Conservation (phyloP, 2,888 invertebrate genomes). For the Fissipunctia ypsillon region DNA sequence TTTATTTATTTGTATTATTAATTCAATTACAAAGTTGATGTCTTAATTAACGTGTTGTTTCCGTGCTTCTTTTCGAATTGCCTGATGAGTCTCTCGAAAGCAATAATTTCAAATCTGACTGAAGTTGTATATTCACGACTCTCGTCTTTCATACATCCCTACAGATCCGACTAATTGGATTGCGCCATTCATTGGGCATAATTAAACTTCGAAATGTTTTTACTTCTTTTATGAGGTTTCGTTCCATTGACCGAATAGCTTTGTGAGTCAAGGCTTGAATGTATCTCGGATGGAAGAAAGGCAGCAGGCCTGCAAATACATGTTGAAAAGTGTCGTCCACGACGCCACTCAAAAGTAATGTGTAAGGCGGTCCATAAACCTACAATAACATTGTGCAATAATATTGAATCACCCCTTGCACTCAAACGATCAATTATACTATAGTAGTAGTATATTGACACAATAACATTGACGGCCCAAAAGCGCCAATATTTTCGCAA, state of each 20-base stretch:
- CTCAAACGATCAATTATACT: too few relatives aligned
- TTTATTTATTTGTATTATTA: background rate
- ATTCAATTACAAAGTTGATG: background rate
- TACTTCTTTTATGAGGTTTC: conserved; percentile 22
- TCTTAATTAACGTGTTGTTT: too few relatives aligned
- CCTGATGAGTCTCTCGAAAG: background rate
- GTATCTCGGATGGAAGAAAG: background rate
- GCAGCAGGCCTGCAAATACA: background rate
- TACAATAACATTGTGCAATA: too few relatives aligned
- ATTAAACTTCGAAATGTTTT: conserved; percentile 27
- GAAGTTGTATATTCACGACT: background rate
- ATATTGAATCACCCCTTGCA: too few relatives aligned
- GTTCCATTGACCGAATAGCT: conserved; percentile 18
- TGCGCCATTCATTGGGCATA: conserved; percentile 21
- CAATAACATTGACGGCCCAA: too few relatives aligned
- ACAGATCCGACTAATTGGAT: conserved; percentile 21
- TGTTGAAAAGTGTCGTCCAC: background rate
- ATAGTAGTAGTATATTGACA: too few relatives aligned
- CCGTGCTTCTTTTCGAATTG: background rate
- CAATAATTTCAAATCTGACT: background rate
- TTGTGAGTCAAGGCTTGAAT: conserved; percentile 33
- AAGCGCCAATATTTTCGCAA: too few relatives aligned
- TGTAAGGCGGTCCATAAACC: too few relatives aligned
- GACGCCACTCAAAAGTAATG: background rate
- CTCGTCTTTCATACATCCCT: background rate